Evolutionary conservation across 2,888 invertebrate genomes (phyloP), one percentile per base, ranked within the genome.

Genomic region (Helleia helle): DNA sequence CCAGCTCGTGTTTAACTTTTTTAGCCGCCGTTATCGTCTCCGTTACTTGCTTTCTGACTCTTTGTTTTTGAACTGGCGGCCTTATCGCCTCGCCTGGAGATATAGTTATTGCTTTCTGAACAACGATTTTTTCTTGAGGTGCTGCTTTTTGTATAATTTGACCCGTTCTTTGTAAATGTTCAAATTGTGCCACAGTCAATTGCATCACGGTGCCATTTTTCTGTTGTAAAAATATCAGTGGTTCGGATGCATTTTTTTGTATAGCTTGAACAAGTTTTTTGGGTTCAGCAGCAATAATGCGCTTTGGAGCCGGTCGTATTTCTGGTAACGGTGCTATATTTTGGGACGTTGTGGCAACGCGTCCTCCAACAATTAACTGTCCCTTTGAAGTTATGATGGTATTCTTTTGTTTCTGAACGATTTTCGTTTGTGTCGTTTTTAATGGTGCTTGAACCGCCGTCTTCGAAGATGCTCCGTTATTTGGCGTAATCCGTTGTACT

Each of bases 341-440:
- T 30, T 76, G 67, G 0, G 86, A 53, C 4, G 87, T 67, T 25
- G 86, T 81, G 24, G 55, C 40, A 26, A 86, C 84, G 44, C 71
- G 76, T 0, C 83, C 81, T 2, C 84, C 77, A 1, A 84, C 74
- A 25, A 86, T 84, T 9, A 88, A 57, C 57, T 87, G 87, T 1
- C 86, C 87, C 54, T 87, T 87, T n/a, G 86, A 86, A 3, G 86
- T 87, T 30, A 88, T 79, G 43, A 88, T 86, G 49, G 86, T 77
- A 72, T 72, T 71, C 62, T 87, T 71, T 58, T 79, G 73, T 62
- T 83, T 72, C 26, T 76, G 62, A 44, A 69, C 63, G 44, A 80
- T 72, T 64, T 85, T 62, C 34, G 85, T 65, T 18, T 66, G 67
- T 4, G 67, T 57, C 3, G 67, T 57, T 43, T 73, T 73, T 1